Base-by-base conservation (phyloP, 1,140 invertebrate species). In the Chrysomallon squamiferum region DNA sequence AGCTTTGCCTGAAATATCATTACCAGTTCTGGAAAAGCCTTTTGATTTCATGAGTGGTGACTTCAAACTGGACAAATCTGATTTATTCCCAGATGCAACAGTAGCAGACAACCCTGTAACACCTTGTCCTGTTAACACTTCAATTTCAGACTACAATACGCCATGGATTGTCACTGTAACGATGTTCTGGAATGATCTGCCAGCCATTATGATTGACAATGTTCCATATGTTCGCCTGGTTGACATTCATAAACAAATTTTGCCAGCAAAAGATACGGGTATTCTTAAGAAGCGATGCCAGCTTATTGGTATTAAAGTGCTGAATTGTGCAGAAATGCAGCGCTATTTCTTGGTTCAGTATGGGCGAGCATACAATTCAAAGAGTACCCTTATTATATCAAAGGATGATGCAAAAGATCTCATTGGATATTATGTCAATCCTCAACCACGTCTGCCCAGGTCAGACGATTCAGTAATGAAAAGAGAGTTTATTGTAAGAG, bases 231-330 rank as follows among this genome's bases (percentile, higher is more conserved):
- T 84, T 1, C 69, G 84, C 25, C 64, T 85, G 38, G 83, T 85
- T 9, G 84, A 85, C 59, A 85, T 85, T 61, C 82, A 84, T 66
- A 83, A 83, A 70, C 84, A 85, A 69, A 81, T 83, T 50, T 66
- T 85, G 52, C 84, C 84, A 33, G 83, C 84, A 25, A 85, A 85
- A 70, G 83, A 84, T 59, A 85, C 84, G 6, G 84, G 84, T 25
- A 80, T 85, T 57, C 62, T 85, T 38, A 85, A 85, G 66, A 84
- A 85, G 68, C 71, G 84, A 7, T 84, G 83, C 49, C 79, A 81
- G 69, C 66, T 81, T n/a, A 70, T 85, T 62, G 74, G 76, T n/a
- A 76, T 84, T 41, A 62, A 74, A 18, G 77, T 85, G 11, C 62
- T 68, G 22, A 84, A 84, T 63, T 85, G 83, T 70, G 67, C 78